Evolutionary conservation across 2,888 invertebrate genomes (phyloP), one percentile per base, ranked within the genome.

Genomic region (Cartodere bifasciata): DNA sequence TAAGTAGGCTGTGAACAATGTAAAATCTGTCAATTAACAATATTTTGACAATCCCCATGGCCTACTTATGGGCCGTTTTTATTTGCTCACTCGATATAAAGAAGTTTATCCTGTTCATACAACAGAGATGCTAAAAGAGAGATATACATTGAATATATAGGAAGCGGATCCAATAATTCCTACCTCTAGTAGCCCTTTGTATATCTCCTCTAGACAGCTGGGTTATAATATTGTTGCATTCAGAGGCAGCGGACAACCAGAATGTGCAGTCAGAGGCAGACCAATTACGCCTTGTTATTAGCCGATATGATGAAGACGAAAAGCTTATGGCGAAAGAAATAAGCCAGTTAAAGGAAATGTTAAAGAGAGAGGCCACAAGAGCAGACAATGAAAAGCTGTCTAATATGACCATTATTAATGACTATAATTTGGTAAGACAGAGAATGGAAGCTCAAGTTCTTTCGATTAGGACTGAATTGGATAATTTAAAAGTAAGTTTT

Each of bases 401-500:
- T 50, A 84, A 83, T 55, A 67, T 72, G 23, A 75, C 77, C 11
- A 90, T 94, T 23, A 86, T 92, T 42, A 68, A 79, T 28, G 94
- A 95, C 50, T 95, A 94, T 53, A 88, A 94, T 58, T 78, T 86
- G 62, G 78, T 94, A 28, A 86, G 90, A 57, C 84, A 86, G 46
- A 68, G 91, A 2, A 67, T 91, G 31, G 92, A 92, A 58, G 72
- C 72, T 37, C 84, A 88, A 52, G 68, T 84, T 44, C 73, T 79
- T 37, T 65, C 70, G 13, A 63, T 72, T 12, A 75, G 69, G 48
- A 70, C 71, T 27, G 69, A 72, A 35, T 51, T 76, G 29, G 68
- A 68, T 35, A 64, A 70, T 47, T 62, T 81, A 23, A 75, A 74
- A 64, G 82, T 83, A 51, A 59, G 63, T 52, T 29, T 16, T 20